Percentiles rank a stretch among this genome's conserved stretches.
Conservation (phyloP, 2,888 invertebrate genomes). For the Vannuccia rotundouncinata region DNA sequence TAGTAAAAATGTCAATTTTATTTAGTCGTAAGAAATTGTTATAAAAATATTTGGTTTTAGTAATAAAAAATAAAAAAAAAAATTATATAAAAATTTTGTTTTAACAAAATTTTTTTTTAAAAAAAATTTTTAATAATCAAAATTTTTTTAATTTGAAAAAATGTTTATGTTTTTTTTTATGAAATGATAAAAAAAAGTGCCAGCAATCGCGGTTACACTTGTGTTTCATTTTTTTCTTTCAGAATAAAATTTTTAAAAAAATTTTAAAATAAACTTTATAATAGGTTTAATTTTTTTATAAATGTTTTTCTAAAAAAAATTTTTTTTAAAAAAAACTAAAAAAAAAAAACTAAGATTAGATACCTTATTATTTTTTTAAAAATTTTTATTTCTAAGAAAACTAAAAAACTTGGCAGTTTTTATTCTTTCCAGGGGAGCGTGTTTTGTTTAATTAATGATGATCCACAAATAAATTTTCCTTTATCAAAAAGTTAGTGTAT, state of each 20-base stretch:
- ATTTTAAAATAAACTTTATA: conserved; percentile 22
- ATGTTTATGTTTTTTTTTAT: conserved; percentile 14
- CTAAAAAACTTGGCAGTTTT: conserved; percentile 23
- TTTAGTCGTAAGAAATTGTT: background rate
- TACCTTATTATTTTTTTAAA: conserved; percentile 18
- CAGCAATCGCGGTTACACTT: conserved; percentile 26
- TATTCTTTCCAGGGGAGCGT: conserved; percentile 19
- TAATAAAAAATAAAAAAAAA: conserved; percentile 14
- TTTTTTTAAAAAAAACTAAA: conserved; percentile 13
- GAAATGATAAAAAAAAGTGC: conserved; percentile 18
- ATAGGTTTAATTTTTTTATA: background rate
- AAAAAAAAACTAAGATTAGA: conserved; percentile 22
- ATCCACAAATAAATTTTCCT: conserved; percentile 23
- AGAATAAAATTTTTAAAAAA: conserved; percentile 3
- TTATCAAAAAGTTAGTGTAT: conserved; percentile 13
- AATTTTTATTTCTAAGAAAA: conserved; percentile 18
- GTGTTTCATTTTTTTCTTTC: background rate
- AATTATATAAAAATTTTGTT: conserved; percentile 13
- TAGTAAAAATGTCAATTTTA: background rate
- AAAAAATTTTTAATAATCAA: conserved; percentile 9
- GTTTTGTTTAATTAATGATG: conserved; percentile 8
- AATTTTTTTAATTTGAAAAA: conserved; percentile 17
- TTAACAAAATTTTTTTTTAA: conserved; percentile 8
- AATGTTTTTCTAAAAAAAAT: conserved; percentile 3
- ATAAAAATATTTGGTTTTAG: conserved; percentile 23